Evolutionary conservation across 2,113 vertebrate species (phyloP).

Genomic region (Chiloscyllium plagiosum): DNA sequence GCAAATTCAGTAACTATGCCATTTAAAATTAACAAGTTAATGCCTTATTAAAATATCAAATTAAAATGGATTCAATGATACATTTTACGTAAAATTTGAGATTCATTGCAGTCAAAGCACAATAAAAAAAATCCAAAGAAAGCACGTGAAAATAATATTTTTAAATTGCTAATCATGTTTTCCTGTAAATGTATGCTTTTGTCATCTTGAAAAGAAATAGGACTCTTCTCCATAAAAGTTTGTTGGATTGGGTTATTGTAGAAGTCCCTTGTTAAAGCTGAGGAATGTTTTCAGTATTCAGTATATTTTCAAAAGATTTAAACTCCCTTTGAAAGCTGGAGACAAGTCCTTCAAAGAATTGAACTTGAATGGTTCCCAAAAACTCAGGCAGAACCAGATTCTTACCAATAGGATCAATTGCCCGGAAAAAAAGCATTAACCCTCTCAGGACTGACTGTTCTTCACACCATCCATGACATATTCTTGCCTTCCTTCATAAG

Average conservation of each 20-base stretch:
- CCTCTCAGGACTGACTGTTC: neutral
- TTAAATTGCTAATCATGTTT: slow-evolving; percentile 18
- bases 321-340: slow-evolving; percentile 33
- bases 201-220: slow-evolving; percentile 10
- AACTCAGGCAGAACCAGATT: slow-evolving; percentile 19
- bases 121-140: neutral
- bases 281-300: slow-evolving; percentile 27
- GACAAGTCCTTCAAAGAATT: slow-evolving; percentile 33
- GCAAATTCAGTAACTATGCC: neutral
- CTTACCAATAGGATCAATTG: slow-evolving; percentile 35
- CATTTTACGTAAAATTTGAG: neutral
- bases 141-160: neutral
- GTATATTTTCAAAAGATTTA: slow-evolving; percentile 36
- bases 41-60: neutral
- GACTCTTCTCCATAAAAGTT: neutral
- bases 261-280: slow-evolving; percentile 4
- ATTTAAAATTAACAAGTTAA: neutral
- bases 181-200: slow-evolving; percentile 14
- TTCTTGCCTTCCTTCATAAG: neutral
- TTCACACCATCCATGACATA: neutral
- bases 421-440: slow-evolving; percentile 32
- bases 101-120: neutral
- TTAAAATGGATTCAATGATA: neutral
- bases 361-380: slow-evolving; percentile 35
- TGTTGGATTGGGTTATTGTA: slow-evolving; percentile 17